Conservation (phyloP, 2,888 invertebrate species). For the Tillus elongatus region DNA sequence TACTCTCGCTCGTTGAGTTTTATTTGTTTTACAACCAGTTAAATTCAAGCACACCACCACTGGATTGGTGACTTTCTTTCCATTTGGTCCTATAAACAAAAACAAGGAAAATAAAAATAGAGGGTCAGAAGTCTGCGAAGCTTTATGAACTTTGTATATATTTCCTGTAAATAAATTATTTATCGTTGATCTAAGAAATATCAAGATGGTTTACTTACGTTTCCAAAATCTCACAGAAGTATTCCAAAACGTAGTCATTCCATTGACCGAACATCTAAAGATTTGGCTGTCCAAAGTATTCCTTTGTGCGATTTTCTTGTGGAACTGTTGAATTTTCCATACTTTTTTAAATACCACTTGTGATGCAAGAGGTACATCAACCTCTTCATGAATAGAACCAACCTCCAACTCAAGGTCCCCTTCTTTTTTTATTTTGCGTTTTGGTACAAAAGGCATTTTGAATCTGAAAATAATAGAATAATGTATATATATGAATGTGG, state of each 20-base stretch:
- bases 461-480: no score
- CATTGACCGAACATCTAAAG: constrained; percentile 48
- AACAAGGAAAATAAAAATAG: no score
- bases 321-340: constrained; percentile 47
- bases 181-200: no score
- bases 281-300: constrained; percentile 45
- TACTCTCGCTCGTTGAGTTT: constrained; percentile 42
- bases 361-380: constrained; percentile 46
- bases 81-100: constrained; percentile 36
- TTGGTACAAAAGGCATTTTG: constrained; percentile 24
- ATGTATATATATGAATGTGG: no score
- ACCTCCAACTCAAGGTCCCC: constrained; percentile 28
- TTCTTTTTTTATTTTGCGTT: constrained; percentile 18
- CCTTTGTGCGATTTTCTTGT: constrained; percentile 41
- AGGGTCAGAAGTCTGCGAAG: no score
- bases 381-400: constrained; percentile 38
- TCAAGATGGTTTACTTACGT: constrained; percentile 38
- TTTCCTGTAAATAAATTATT: no score
- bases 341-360: constrained; percentile 49
- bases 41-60: constrained; percentile 49
- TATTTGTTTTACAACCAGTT: constrained; percentile 41
- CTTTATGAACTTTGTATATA: no score
- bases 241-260: constrained; percentile 47
- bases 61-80: constrained; percentile 47
- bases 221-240: constrained; percentile 50